Evolutionary conservation across 1,140 invertebrate genomes (phyloP).

Genomic region (Lysiphlebus fabarum): DNA sequence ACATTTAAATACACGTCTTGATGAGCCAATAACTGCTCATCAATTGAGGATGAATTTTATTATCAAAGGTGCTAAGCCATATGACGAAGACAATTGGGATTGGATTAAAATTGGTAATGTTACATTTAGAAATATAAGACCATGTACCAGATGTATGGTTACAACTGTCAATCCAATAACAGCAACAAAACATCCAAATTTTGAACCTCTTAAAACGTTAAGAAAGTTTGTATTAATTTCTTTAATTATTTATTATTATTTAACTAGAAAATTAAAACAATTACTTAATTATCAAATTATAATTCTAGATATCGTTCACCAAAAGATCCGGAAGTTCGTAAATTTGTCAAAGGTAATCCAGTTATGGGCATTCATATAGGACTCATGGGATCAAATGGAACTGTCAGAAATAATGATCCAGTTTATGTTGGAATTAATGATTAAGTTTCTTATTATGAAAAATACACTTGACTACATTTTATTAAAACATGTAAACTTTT

Average conservation of each 20-base stretch:
- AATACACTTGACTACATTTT: too few relatives aligned
- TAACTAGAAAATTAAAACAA: not conserved
- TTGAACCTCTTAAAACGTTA: slow-evolving; percentile 60
- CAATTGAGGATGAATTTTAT: slow-evolving; percentile 69
- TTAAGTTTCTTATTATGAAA: too few relatives aligned
- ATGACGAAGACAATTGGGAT: slow-evolving; percentile 69
- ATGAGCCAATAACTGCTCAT: slow-evolving; percentile 53
- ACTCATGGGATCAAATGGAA: slow-evolving; percentile 35
- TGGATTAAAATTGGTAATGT: slow-evolving; percentile 66
- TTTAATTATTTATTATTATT: not conserved
- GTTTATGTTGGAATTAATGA: slow-evolving; percentile 45
- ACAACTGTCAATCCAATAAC: slow-evolving; percentile 60
- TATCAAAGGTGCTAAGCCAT: slow-evolving; percentile 60
- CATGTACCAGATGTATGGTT: slow-evolving; percentile 64
- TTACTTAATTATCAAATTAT: slow-evolving; percentile 14
- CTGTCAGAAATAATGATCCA: slow-evolving; percentile 44
- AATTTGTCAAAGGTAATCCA: slow-evolving; percentile 39
- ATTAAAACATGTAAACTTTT: too few relatives aligned
- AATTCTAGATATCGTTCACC: slow-evolving; percentile 46
- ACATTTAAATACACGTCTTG: slow-evolving; percentile 60
- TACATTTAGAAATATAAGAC: slow-evolving; percentile 62
- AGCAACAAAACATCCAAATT: slow-evolving; percentile 50
- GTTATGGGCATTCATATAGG: slow-evolving; percentile 52
- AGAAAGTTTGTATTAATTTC: slow-evolving; percentile 41
- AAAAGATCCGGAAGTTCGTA: slow-evolving; percentile 37